These are phyloP conservation scores for Chloroceryle inda DNA, from an alignment of 2,797 vertebrate species.

Conservation along the genomic window DNA sequence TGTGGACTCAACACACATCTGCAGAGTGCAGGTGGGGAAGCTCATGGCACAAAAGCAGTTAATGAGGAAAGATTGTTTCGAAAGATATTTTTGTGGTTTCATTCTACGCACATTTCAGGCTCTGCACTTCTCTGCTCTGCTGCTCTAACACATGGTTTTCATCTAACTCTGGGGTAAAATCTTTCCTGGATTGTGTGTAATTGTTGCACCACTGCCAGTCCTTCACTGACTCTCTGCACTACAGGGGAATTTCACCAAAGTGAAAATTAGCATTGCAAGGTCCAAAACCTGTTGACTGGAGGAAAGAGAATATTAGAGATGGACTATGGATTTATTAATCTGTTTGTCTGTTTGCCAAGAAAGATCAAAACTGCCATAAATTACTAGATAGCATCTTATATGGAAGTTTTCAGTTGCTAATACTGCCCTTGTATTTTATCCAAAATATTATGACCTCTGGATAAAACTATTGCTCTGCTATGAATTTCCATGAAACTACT, in stretches of 20 bases:
- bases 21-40: not conserved
- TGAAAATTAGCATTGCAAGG: constrained; percentile 34
- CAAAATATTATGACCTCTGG: constrained; percentile 53
- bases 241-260: not conserved
- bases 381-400: constrained; percentile 34
- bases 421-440: constrained; percentile 54
- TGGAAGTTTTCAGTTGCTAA: constrained; percentile 54
- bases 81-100: not conserved
- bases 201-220: not conserved
- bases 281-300: constrained; percentile 46
- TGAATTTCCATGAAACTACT: constrained; percentile 36
- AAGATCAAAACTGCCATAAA: constrained; percentile 31
- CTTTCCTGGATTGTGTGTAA: not conserved
- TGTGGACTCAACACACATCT: not conserved
- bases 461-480: constrained; percentile 3
- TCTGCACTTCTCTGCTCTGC: not conserved
- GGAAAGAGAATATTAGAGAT: not conserved
- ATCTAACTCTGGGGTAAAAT: not conserved
- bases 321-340: constrained; percentile 58
- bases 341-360: constrained; percentile 38
- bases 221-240: not conserved
- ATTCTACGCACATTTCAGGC: rapidly evolving
- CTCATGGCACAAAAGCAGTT: not conserved
- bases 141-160: rapidly evolving
- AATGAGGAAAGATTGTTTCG: not conserved